Evolutionary conservation across 2,888 invertebrate species (phyloP), one percentile per base, ranked within the genome.

Genomic region (Cephus nigrinus): DNA sequence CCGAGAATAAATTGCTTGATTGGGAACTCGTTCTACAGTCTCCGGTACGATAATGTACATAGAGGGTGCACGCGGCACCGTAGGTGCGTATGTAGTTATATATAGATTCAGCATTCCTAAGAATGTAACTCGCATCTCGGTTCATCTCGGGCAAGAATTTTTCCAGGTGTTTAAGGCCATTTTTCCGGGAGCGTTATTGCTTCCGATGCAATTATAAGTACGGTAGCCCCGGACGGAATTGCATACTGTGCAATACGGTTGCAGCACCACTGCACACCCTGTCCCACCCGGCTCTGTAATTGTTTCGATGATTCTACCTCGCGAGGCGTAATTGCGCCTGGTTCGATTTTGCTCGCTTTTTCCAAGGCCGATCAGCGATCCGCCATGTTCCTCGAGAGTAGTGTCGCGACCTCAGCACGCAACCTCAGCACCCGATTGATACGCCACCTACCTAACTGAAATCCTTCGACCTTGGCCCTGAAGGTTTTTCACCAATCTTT

Each of bases 281-380:
- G 71, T 75, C 76, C 79, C 55, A 68, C 55, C 76, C 79, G 11
- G 33, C 73, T 40, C 82, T 83, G 82, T 89, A 90, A 90, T 89
- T 88, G 88, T 88, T 89, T 87, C 86, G 83, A 86, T 87, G 88
- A 88, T 88, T 87, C 85, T 80, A 81, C 82, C 82, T 79, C 81
- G 80, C 79, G 78, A 83, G 79, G 82, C 77, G 84, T 87, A 87
- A 88, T 89, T 88, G 86, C 89, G 88, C 88, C 88, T 88, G 89
- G 85, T 87, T 89, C 85, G 85, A 89, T 88, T 88, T 87, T 86
- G 84, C 82, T 85, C 86, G 84, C 83, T 88, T 87, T 89, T 88
- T 88, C 83, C 84, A 82, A 83, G 82, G 83, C 55, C 55, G 55
- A 55, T 55, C 55, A 76, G 82, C 83, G 81, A 86, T 85, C 55